Evolutionary conservation across 2,113 vertebrate species (phyloP).

Genomic region (Menura novaehollandiae): DNA sequence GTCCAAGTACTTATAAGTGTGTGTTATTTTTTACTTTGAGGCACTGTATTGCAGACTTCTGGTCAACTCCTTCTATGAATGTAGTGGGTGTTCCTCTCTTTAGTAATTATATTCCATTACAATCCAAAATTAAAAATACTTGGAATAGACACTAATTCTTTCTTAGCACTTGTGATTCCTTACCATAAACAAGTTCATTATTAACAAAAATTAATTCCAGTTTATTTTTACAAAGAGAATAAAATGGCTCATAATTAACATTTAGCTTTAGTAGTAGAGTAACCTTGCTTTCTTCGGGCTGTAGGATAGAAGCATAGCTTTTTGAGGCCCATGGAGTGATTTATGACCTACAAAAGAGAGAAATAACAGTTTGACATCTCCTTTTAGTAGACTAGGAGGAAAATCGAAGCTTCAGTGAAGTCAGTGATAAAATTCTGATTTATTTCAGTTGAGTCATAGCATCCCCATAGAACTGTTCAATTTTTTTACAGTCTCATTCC

Average conservation of each 20-base stretch:
- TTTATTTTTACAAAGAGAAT: not conserved
- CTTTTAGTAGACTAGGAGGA: not conserved
- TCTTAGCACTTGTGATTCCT: not conserved
- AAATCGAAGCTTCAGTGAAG: not conserved
- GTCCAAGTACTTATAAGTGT: not conserved
- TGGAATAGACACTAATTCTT: not conserved
- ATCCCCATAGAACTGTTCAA: not conserved
- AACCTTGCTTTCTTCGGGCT: not conserved
- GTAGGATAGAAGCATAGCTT: not conserved
- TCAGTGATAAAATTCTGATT: constrained; percentile 24
- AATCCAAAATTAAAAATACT: not conserved
- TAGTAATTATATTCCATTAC: not conserved
- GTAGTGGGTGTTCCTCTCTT: not conserved
- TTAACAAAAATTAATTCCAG: not conserved
- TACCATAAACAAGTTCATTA: not conserved
- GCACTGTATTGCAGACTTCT: not conserved
- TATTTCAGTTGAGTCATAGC: not conserved
- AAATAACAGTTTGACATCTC: constrained; percentile 11
- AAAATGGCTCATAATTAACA: not conserved
- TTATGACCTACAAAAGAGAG: not conserved
- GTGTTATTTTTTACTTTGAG: not conserved
- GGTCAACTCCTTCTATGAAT: not conserved
- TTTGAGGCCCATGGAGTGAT: not conserved
- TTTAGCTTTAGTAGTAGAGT: not conserved
- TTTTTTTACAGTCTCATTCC: not conserved